Percentiles rank a stretch among this genome's conserved stretches.
Conservation (phyloP, 2,888 invertebrate genomes). For the Acanthopleura granulata region DNA sequence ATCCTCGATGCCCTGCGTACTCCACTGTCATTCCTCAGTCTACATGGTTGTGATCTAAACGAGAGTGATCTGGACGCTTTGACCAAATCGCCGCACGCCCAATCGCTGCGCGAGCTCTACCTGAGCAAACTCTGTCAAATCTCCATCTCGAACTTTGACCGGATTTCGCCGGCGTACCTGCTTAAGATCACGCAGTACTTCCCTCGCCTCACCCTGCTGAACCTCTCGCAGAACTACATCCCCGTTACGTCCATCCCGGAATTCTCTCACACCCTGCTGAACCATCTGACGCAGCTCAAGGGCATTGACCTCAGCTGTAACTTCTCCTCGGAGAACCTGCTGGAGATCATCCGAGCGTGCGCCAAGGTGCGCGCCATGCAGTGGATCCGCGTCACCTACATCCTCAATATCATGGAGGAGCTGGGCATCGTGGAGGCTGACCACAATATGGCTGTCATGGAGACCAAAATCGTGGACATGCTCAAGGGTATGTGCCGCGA, state of each 20-base stretch:
- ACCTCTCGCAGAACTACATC: conserved; percentile 52
- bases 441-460: conserved; percentile 33
- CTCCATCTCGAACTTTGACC: conserved; percentile 47
- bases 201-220: conserved; percentile 43
- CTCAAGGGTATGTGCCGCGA: conserved; percentile 36
- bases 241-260: conserved; percentile 40
- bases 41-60: conserved; percentile 54
- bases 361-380: conserved; percentile 42
- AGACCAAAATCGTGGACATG: conserved; percentile 31
- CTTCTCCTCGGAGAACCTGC: conserved; percentile 40
- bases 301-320: conserved; percentile 51
- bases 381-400: conserved; percentile 41
- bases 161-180: conserved; percentile 46
- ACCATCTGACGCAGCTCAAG: conserved; percentile 36
- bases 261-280: conserved; percentile 39
- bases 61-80: conserved; percentile 46
- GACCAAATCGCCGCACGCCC: conserved; percentile 45
- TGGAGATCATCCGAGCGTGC: conserved; percentile 43
- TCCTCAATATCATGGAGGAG: conserved; percentile 35
- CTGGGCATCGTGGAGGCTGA: conserved; percentile 31
- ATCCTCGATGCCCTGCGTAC: conserved; percentile 40
- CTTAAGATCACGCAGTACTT: conserved; percentile 45
- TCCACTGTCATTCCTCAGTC: conserved; percentile 50
- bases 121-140: conserved; percentile 53
- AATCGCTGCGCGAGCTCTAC: conserved; percentile 48